Conservation (phyloP, 2,888 invertebrate species). For the Leptopilina drosophilae region DNA sequence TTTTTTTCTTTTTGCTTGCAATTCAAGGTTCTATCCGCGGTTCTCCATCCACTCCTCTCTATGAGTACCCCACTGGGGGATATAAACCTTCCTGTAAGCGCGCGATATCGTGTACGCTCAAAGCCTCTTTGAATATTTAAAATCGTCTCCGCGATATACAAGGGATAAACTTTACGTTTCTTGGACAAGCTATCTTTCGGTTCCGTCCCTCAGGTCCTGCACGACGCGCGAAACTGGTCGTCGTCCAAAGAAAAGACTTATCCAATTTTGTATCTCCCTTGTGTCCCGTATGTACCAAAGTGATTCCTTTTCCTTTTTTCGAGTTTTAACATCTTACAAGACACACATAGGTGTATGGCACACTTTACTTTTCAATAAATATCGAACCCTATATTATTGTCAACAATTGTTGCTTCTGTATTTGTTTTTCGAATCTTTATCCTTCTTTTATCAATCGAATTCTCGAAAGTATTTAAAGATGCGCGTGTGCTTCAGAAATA, state of each 20-base stretch:
- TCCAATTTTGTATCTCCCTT: constrained; percentile 59
- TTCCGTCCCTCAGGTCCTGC: constrained; percentile 14
- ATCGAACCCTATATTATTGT: too few relatives aligned
- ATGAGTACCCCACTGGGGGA: constrained; percentile 24
- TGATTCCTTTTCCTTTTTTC: constrained; percentile 57
- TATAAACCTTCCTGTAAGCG: constrained; percentile 48
- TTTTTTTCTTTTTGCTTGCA: background rate
- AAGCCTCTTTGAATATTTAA: constrained; percentile 63
- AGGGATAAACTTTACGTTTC: constrained; percentile 52
- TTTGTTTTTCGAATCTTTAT: too few relatives aligned
- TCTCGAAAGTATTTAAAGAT: too few relatives aligned
- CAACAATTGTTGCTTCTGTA: too few relatives aligned
- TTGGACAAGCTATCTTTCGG: constrained; percentile 35
- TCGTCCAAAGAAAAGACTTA: constrained; percentile 55
- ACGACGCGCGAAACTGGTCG: constrained; percentile 41
- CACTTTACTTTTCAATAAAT: background rate
- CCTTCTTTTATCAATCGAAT: too few relatives aligned
- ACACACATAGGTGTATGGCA: background rate
- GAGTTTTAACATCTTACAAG: background rate
- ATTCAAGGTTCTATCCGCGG: constrained; percentile 23
- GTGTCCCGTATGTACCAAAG: constrained; percentile 58
- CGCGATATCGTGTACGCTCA: constrained; percentile 52
- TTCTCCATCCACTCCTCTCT: constrained; percentile 20
- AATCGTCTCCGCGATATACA: constrained; percentile 50
- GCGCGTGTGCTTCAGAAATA: too few relatives aligned